Evolutionary conservation across 1,140 invertebrate species (phyloP), one percentile per base, ranked within the genome.

Genomic region (Drosophila orosa): DNA sequence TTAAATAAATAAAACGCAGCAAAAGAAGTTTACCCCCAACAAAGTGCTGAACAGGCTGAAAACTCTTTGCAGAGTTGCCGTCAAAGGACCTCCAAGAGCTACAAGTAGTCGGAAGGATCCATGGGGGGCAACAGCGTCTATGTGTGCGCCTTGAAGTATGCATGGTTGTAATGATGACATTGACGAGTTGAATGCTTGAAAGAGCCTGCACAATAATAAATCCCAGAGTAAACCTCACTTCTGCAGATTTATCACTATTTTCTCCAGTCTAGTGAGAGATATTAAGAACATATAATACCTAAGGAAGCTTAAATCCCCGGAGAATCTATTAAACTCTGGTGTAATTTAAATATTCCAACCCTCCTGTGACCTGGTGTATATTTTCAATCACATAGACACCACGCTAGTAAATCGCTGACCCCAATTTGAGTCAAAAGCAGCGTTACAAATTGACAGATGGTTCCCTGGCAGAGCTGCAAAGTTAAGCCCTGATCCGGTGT

Each of bases 1-100:
- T 85, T 84, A 80, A 85, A 85, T 84, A 83, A 83, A 83, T 83
- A 83, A 83, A 75, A 67, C 68, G 68, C 65, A 58, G 67, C 67
- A 56, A 29, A 56, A 68, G 50, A 57, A 69, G 31, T 71, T 66
- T 69, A 60, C 31, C 17, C 9, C 42, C 29, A 29, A 37, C 52
- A 60, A 71, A 71, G 69, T 57, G 68, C 73, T 73, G 73, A 71
- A 40, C 74, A 63, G 52, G 58, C 62, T 45, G 40, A 17, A 50
- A 68, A 56, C 48, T 68, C 39, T 37, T 68, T 56, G 62, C 48
- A 60, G 47, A 17, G 25, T 19, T 52, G 17, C 19, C 19, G 50
- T 33, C 50, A 54, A 54, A 65, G 75, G 55, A 63, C 58, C 56
- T 54, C 33, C 24, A 61, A 61, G 69, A 74, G 74, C 74, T 58